Evolutionary conservation across 2,113 vertebrate species (phyloP), one percentile per base, ranked within the genome.

Genomic region (Gracilinanus agilis): DNA sequence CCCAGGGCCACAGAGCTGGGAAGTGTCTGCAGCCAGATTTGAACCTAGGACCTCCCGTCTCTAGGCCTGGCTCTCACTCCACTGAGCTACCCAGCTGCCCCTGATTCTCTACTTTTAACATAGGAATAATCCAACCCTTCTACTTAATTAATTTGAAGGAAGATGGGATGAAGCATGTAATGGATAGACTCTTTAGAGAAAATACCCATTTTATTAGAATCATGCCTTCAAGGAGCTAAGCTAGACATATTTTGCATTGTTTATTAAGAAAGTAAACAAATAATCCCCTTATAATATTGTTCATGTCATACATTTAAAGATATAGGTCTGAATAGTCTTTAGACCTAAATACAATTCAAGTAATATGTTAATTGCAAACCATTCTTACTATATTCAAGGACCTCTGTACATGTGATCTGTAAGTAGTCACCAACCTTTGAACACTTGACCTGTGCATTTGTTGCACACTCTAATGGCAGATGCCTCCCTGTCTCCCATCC

Each of bases 361-460:
- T 90, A 53, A 55, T 88, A 88, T 1, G 19, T 34, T 92, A 2
- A 94, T 94, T 90, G 90, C 40, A 92, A 23, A 40, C 91, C 44
- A 94, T 95, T 94, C 53, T 75, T 92, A 88, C 0, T 88, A 53
- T 83, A 55, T 92, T 93, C 13, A 54, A 49, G 8, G 27, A 91
- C 61, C 40, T 88, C 93, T 24, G 88, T 75, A 12, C 29, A 75
- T 16, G n/a, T 16, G 3, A n/a, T n/a, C 34, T 83, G 19, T 23
- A 23, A n/a, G 19, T 83, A 40, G 67, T 83, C n/a, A 40, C 23
- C 67, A 83, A 9, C 7, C 67, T 40, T 83, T 83, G 67, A 83
- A 40, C 40, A 40, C n/a, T 83, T 83, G 67, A 40, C 67, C n/a
- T 40, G 19, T n/a, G 40, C 40, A 40, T 83, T 40, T 83, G 8